Evolutionary conservation across 2,113 vertebrate genomes (phyloP), one percentile per base, ranked within the genome.

Genomic region (Emydura subglobosa): DNA sequence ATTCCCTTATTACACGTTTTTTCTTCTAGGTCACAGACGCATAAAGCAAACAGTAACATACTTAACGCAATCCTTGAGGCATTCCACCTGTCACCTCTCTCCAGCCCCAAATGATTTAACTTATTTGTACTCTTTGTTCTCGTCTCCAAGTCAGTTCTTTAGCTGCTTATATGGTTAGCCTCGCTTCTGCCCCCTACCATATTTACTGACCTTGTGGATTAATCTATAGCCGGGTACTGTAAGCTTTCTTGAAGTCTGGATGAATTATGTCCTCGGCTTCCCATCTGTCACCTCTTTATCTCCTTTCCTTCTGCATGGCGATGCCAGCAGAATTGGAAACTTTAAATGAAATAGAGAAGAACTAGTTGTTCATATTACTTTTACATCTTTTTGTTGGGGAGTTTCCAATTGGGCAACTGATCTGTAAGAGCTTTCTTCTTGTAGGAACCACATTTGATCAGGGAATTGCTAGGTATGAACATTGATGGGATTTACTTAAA

Each of bases 181-280:
- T 79, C 92, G 94, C 81, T 88, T 79, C 31, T 24, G 74, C 95
- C 93, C 59, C 83, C 92, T 22, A 22, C 95, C 94, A 95, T 91
- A 50, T 87, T 80, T 96, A 90, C 94, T 97, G 96, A 96, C 97
- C 96, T 97, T 96, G 97, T 96, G 97, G 97, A 97, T 97, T 97
- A 97, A 97, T 96, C 95, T 97, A 95, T 96, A 97, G 95, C 92
- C 86, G 79, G 51, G 93, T 91, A 94, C 97, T 50, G 85, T 97
- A 97, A 97, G 97, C 97, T 97, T 97, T 97, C 97, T 97, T 97
- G 97, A 97, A 95, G 96, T 94, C 97, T 97, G 94, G 97, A 88
- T 97, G 96, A 97, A 97, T 97, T 97, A 96, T 95, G 95, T 96
- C 97, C 95, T 97, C 94, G 96, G 90, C 96, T 97, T 95, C 97